These are phyloP conservation scores for Nymphalis urticae DNA, from an alignment of 2,888 invertebrate species.

Conservation along the genomic window DNA sequence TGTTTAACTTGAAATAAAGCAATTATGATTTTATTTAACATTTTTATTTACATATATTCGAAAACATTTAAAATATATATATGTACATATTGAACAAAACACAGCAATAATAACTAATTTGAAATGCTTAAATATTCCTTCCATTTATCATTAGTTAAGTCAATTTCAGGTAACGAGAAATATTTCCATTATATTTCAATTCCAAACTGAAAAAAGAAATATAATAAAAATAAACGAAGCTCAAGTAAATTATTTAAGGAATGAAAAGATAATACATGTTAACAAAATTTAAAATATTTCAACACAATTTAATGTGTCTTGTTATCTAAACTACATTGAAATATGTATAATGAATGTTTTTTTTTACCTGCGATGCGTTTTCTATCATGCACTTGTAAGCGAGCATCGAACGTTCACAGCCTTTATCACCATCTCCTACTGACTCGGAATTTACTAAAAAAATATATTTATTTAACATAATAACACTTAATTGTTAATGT, in stretches of 20 bases:
- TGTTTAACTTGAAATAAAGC: conserved; percentile 25
- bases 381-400: conserved; percentile 66
- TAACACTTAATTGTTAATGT: too few species aligned
- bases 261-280: too few species aligned
- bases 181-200: conserved; percentile 51
- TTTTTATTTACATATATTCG: conserved; percentile 8
- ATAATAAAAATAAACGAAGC: background rate
- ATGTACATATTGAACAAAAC: too few species aligned
- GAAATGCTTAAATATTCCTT: too few species aligned
- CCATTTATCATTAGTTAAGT: background rate
- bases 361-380: conserved; percentile 66
- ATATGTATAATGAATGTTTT: background rate
- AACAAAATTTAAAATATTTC: too few species aligned
- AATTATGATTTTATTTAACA: conserved; percentile 13
- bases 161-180: background rate
- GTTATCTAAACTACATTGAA: background rate
- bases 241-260: too few species aligned
- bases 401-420: conserved; percentile 66
- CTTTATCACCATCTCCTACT: conserved; percentile 67
- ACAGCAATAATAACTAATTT: too few species aligned
- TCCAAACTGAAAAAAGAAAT: conserved; percentile 55
- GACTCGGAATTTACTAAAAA: conserved; percentile 58
- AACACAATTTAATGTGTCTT: background rate
- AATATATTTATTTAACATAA: too few species aligned
- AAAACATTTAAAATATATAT: background rate